phyloP scores from a whole-genome alignment of 2,888 invertebrate genomes.

The Drosophila leonis region DNA sequence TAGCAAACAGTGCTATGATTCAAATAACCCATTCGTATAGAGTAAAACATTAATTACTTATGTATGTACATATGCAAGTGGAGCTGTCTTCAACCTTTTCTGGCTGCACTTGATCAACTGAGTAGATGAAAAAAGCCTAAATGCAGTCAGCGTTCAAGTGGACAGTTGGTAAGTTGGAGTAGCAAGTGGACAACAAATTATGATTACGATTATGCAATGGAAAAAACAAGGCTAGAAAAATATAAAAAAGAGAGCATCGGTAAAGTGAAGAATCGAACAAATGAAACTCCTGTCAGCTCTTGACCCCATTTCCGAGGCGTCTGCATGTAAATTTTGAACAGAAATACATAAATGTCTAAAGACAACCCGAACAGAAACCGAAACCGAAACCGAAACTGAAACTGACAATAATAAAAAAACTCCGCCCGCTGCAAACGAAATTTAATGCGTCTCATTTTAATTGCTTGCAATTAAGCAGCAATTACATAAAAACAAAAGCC shows the following conservation, averaged over 20 bases:
- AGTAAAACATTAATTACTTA: conserved; percentile 59
- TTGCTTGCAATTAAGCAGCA: conserved; percentile 70
- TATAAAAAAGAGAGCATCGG: conserved; percentile 24
- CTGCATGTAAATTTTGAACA: conserved; percentile 34
- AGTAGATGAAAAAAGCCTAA: conserved; percentile 31
- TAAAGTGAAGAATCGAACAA: conserved; percentile 45
- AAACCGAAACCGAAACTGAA: conserved; percentile 14
- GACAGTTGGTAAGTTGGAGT: conserved; percentile 50
- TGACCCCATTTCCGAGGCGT: conserved; percentile 60
- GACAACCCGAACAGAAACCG: conserved; percentile 1
- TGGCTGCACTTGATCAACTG: conserved; percentile 70
- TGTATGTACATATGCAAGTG: conserved; percentile 59
- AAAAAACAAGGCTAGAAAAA: conserved; percentile 43
- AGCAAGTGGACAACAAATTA: conserved; percentile 62
- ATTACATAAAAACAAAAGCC: conserved; percentile 72
- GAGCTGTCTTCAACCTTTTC: conserved; percentile 64
- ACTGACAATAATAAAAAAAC: conserved; percentile 19
- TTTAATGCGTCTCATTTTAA: conserved; percentile 71
- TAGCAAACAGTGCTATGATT: neutral
- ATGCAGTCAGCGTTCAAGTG: conserved; percentile 70
- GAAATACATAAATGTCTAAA: conserved; percentile 37
- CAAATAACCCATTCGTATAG: conserved; percentile 19
- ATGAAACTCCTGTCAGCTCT: conserved; percentile 60
- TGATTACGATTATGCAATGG: conserved; percentile 67
- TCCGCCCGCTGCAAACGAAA: conserved; percentile 45